A percentile compares a stretch with the other conserved stretches of the same genome.
phyloP scores from a whole-genome alignment of 2,888 invertebrate genomes.

The Hoplodrina blanda region DNA sequence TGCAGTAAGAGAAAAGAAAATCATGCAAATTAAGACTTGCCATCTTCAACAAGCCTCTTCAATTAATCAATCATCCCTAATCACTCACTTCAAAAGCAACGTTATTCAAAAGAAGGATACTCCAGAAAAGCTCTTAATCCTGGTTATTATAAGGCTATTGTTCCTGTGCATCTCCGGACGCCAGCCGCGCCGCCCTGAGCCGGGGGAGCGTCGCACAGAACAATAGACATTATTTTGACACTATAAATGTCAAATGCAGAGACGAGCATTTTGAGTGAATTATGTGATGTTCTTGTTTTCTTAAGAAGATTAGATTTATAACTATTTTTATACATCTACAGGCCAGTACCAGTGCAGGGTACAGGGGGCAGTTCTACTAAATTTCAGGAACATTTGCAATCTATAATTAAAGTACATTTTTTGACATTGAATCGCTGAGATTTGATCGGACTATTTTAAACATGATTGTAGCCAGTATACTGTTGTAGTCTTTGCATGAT shows the following conservation, averaged over 20 bases:
- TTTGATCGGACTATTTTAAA: no score
- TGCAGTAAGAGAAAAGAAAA: background rate
- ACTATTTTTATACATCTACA: no score
- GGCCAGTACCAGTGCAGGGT: no score
- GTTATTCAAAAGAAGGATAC: conserved; percentile 36
- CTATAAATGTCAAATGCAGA: conserved; percentile 53
- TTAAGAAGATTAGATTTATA: conserved; percentile 1
- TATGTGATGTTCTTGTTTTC: conserved; percentile 13
- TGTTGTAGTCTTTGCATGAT: no score
- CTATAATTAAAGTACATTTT: no score
- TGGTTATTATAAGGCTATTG: conserved; percentile 47
- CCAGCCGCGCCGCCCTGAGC: background rate
- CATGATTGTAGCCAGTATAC: no score
- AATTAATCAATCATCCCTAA: conserved; percentile 36
- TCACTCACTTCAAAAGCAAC: conserved; percentile 24
- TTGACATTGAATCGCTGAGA: no score
- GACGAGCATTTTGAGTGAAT: background rate
- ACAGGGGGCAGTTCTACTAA: no score
- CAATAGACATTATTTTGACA: conserved; percentile 57
- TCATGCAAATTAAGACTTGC: background rate
- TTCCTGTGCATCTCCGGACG: conserved; percentile 39
- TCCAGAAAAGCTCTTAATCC: conserved; percentile 32
- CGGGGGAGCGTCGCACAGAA: conserved; percentile 24
- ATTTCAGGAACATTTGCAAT: no score
- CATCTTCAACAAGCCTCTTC: background rate